phyloP scores from a whole-genome alignment of 92 coral and sea anemone species.

The Nematostella vectensis region DNA sequence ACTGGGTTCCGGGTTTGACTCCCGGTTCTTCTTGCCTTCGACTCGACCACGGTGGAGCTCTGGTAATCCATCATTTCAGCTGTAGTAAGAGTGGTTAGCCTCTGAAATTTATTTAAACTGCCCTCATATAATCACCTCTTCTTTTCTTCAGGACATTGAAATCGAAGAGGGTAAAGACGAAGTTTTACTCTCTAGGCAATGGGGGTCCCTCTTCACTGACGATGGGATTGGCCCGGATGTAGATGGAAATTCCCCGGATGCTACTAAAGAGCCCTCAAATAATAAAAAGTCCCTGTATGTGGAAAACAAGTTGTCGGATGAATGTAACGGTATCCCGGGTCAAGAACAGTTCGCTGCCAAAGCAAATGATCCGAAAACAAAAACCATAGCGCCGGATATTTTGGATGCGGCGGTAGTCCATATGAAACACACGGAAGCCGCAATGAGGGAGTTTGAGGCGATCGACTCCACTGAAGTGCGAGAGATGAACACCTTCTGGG shows the following conservation, averaged over 20 bases:
- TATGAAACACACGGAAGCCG: background rate
- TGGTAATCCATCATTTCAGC: too few species aligned
- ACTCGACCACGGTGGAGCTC: too few species aligned
- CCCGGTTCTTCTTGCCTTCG: too few species aligned
- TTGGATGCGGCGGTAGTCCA: slow-evolving; percentile 6
- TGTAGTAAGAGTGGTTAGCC: too few species aligned
- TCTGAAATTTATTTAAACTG: too few species aligned
- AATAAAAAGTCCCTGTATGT: too few species aligned
- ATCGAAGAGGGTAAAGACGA: slow-evolving; percentile 67
- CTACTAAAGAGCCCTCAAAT: too few species aligned
- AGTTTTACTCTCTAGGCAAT: slow-evolving; percentile 65
- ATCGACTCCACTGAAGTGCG: slow-evolving; percentile 8
- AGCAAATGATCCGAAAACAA: too few species aligned
- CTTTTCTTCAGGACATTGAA: slow-evolving; percentile 14
- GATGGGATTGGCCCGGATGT: slow-evolving; percentile 2
- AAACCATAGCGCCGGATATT: background rate
- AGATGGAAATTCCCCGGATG: background rate
- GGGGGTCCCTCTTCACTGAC: slow-evolving; percentile 78
- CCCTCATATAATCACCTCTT: too few species aligned
- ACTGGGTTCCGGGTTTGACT: too few species aligned
- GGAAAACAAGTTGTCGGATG: too few species aligned
- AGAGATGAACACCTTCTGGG: slow-evolving; percentile 67
- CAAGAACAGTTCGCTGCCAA: too few species aligned
- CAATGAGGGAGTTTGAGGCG: background rate
- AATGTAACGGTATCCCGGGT: background rate